A percentile compares a stretch with the other conserved stretches of the same genome.
phyloP scores from a whole-genome alignment of 2,113 vertebrate species.

The Syrmaticus mikado region DNA sequence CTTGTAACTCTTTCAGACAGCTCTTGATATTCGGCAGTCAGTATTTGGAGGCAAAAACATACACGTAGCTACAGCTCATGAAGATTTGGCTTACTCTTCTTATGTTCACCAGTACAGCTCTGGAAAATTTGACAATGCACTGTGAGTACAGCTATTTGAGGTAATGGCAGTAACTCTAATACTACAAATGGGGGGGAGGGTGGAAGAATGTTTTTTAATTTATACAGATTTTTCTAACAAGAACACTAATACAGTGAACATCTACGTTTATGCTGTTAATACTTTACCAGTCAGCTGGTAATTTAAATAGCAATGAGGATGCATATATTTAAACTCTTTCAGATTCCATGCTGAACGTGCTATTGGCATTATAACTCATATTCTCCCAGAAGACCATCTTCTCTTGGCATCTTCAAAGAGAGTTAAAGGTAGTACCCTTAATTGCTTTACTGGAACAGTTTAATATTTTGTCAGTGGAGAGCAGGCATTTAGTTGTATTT shows the following conservation, averaged over 20 bases:
- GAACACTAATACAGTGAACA: background rate
- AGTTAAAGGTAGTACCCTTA: constrained; percentile 89
- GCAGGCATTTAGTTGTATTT: background rate
- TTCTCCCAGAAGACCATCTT: constrained; percentile 98
- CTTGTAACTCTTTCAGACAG: constrained; percentile 82
- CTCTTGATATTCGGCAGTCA: constrained; percentile 97
- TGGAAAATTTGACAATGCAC: constrained; percentile 97
- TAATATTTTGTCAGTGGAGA: background rate
- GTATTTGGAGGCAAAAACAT: constrained; percentile 99
- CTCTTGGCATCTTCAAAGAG: constrained; percentile 98
- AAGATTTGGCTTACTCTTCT: constrained; percentile 97
- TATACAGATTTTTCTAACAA: background rate
- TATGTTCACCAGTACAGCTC: constrained; percentile 99
- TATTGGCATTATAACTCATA: constrained; percentile 99
- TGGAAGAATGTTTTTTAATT: background rate
- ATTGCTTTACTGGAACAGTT: accelerated
- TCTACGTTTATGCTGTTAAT: background rate
- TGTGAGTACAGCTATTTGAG: constrained; percentile 84
- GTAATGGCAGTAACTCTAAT: background rate
- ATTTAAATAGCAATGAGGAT: background rate
- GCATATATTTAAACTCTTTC: constrained; percentile 24
- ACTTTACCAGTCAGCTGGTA: background rate
- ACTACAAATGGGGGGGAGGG: background rate
- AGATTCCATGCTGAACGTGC: constrained; percentile 99
- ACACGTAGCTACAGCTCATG: constrained; percentile 96